phyloP scores from a whole-genome alignment of 2,888 invertebrate genomes.

The Sicus ferrugineus region DNA sequence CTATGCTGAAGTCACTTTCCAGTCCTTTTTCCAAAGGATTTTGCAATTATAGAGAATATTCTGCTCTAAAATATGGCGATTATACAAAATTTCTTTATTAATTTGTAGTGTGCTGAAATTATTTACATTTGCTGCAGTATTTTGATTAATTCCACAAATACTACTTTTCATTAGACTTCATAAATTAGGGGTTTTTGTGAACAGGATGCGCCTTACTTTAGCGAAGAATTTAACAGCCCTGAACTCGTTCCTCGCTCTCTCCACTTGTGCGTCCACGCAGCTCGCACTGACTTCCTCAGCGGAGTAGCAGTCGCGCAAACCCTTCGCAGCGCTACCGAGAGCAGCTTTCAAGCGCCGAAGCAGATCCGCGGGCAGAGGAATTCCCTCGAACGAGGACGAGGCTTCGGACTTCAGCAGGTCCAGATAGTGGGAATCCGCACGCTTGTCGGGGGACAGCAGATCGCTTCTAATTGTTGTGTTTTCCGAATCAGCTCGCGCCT shows the following conservation, averaged over 20 bases:
- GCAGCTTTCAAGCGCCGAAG: not conserved
- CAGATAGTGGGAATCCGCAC: not conserved
- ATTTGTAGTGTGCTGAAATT: too few relatives aligned
- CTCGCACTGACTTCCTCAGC: not conserved
- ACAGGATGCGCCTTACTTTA: not conserved
- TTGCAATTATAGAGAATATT: too few relatives aligned
- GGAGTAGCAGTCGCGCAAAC: not conserved
- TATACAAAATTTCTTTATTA: too few relatives aligned
- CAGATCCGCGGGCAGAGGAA: not conserved
- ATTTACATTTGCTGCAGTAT: too few relatives aligned
- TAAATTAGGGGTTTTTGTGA: too few relatives aligned
- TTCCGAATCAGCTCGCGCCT: too few relatives aligned
- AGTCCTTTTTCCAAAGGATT: too few relatives aligned
- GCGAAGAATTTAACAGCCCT: not conserved
- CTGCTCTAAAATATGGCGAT: too few relatives aligned
- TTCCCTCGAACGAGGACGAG: not conserved
- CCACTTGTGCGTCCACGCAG: not conserved
- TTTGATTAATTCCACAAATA: too few relatives aligned
- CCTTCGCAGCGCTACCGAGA: not conserved
- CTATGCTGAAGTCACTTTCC: too few relatives aligned
- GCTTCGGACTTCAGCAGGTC: not conserved
- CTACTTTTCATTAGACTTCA: too few relatives aligned
- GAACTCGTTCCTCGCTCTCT: not conserved
- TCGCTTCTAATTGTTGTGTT: too few relatives aligned
- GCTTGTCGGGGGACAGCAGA: not conserved